phyloP scores from a whole-genome alignment of 2,888 invertebrate species.

The Nymphalis c-album region DNA sequence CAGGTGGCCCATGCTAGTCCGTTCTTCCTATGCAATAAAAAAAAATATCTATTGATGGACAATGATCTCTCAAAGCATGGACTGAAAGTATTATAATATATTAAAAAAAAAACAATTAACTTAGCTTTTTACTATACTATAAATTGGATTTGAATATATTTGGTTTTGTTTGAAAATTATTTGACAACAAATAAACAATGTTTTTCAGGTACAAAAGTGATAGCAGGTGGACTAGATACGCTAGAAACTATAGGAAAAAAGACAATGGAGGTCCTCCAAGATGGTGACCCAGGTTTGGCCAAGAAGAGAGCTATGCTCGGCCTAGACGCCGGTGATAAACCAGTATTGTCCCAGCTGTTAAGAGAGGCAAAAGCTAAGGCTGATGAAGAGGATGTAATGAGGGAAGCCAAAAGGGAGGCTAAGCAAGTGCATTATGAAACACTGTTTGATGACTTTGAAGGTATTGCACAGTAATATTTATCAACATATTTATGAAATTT shows the following conservation, averaged over 20 bases:
- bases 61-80: too few relatives aligned
- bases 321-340: constrained; percentile 81
- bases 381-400: constrained; percentile 80
- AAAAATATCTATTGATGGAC: too few relatives aligned
- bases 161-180: too few relatives aligned
- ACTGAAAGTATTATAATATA: too few relatives aligned
- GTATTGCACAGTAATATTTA: constrained; percentile 51
- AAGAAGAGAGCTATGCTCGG: constrained; percentile 87
- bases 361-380: constrained; percentile 87
- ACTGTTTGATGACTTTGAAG: constrained; percentile 93
- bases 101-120: too few relatives aligned
- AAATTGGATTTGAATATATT: too few relatives aligned
- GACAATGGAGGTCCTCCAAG: constrained; percentile 95
- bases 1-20: too few relatives aligned
- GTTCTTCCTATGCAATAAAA: too few relatives aligned
- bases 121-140: too few relatives aligned
- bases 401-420: constrained; percentile 73
- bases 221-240: constrained; percentile 91
- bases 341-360: constrained; percentile 83
- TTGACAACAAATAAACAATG: too few relatives aligned
- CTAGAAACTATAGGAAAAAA: constrained; percentile 96
- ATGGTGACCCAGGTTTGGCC: constrained; percentile 93
- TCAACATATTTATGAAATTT: too few relatives aligned
- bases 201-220: constrained; percentile 84
- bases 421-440: constrained; percentile 86